Evolutionary conservation across 2,888 invertebrate species (phyloP), one percentile per base, ranked within the genome.

Genomic region (Barypeithes pellucidus): DNA sequence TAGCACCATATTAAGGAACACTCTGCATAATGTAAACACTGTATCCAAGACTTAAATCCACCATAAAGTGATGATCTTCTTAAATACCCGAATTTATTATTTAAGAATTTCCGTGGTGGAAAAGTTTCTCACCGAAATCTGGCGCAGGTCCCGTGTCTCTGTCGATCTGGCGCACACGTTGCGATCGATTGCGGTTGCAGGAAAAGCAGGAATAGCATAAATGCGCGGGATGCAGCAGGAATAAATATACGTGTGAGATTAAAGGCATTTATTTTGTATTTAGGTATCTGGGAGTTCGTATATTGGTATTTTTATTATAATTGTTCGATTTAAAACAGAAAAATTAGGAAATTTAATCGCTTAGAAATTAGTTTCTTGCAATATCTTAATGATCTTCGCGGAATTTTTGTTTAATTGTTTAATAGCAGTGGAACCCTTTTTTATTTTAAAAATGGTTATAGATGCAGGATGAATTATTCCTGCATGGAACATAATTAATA

Each of bases 161-260:
- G 47, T 59, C 65, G 62, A 67, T 61, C 47, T 67, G 39, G 47
- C 57, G 72, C 72, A 60, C 72, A 72, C 50, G 41, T 61, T 52
- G 67, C 72, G 72, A 72, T 72, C 72, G 72, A 72, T 72, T 66
- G 61, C 43, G 54, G 72, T 61, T 72, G 67, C 72, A 67, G 67
- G 63, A 70, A 69, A 33, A 43, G 62, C 54, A 57, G 36, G 66
- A 66, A 66, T 67, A 67, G 45, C 60, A 67, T 45, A 59, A 67
- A 57, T 67, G 57, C 45, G 66, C 71, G 72, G 54, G 72, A 72
- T 72, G 72, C 67, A 72, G 50, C 33, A 43, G 45, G 66, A 67
- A 43, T 61, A 67, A 69, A 50, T 39, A 61, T 39, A 52, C 22
- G 3, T 20, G 47, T 29, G 29, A 69, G 43, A 67, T 59, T 47